Base-by-base conservation (phyloP, 2,797 vertebrate genomes). In the Mormyrops boulengeri region DNA sequence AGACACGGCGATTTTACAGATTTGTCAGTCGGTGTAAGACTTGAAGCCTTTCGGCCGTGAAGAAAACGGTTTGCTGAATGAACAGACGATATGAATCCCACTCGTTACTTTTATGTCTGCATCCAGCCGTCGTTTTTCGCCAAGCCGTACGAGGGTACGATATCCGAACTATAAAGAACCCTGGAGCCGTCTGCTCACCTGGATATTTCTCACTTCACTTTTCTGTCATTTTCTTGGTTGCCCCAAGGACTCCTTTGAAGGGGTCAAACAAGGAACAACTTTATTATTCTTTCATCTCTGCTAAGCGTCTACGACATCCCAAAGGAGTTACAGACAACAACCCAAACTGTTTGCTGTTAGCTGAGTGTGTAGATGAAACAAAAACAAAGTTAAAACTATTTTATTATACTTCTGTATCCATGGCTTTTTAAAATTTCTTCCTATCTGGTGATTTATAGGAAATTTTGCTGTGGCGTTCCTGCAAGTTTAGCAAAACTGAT, bases 401-500 rank as follows among this genome's bases (percentile, higher is more conserved):
- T 92, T 92, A 92, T 90, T 92, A 94, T 94, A 92, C 92, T 92
- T 93, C 90, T 86, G 91, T 94, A 92, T 93, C 62, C 93, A 93
- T 92, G 91, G 94, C 91, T 93, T 94, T 94, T 93, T 90, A 90
- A 93, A 92, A 91, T 93, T 87, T 95, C 92, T 94, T 91, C 92
- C 92, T 93, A 92, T 93, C 94, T 94, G 96, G 94, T 95, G 92
- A 93, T 91, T 93, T 93, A 88, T 94, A 93, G 95, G 87, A 0
- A 80, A 88, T 85, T 92, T 89, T 90, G 94, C 94, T 95, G 95
- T 38, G 11, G 92, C 91, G 94, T 95, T 96, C 95, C 95, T 95
- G 93, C 94, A 90, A 93, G 92, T 95, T 93, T 96, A 94, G 93
- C 91, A 93, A 95, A 95, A 96, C 92, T 92, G 22, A 87, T 95